Conservation (phyloP, 1,140 invertebrate species). For the Lucilia cuprina region DNA sequence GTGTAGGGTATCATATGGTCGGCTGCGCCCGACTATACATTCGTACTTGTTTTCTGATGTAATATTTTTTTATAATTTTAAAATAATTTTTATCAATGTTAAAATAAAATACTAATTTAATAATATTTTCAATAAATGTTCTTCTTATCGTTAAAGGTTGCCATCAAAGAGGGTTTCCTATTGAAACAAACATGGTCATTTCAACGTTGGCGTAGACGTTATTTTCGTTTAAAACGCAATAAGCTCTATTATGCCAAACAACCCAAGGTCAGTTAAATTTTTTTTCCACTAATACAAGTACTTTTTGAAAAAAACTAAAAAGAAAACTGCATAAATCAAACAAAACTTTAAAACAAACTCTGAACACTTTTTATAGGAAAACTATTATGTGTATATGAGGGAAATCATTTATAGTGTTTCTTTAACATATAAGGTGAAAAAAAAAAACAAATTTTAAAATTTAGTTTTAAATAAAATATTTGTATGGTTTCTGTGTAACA, state of each 20-base stretch:
- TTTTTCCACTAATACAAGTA: too few species aligned
- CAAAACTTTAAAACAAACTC: background rate
- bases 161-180: slow-evolving; percentile 82
- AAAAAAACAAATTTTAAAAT: background rate
- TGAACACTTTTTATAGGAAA: background rate
- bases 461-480: too few species aligned
- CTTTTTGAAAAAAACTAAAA: background rate
- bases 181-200: slow-evolving; percentile 87
- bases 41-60: too few species aligned
- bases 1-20: too few species aligned
- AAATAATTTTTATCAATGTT: background rate
- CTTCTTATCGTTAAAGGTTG: slow-evolving; percentile 66
- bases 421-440: background rate
- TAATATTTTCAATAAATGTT: background rate
- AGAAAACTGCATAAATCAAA: background rate
- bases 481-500: too few species aligned
- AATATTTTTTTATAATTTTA: too few species aligned
- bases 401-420: background rate
- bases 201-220: slow-evolving; percentile 83
- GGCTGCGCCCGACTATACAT: too few species aligned
- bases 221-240: slow-evolving; percentile 81
- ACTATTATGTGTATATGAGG: background rate
- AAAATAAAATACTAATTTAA: background rate
- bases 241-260: slow-evolving; percentile 86
- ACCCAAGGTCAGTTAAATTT: slow-evolving; percentile 72